These are phyloP conservation scores for Percopsis omiscomaycus DNA, from an alignment of 2,797 vertebrate genomes.

Conservation along the genomic window DNA sequence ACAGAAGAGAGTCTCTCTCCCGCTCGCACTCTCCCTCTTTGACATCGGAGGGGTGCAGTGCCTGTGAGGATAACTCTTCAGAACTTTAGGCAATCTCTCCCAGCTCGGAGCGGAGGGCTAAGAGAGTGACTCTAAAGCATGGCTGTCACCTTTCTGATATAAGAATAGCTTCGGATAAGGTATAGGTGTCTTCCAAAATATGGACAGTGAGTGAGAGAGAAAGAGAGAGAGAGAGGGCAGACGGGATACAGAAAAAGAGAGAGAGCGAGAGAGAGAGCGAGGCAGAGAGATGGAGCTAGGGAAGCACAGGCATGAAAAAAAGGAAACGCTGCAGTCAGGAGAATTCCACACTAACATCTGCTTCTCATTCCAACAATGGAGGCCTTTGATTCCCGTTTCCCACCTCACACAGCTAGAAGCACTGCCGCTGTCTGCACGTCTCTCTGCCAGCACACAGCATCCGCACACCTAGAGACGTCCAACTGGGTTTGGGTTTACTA, in stretches of 20 bases:
- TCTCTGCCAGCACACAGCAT: neutral
- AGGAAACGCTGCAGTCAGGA: slow-evolving; percentile 83
- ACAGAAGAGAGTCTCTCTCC: slow-evolving; percentile 35
- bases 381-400: slow-evolving; percentile 77
- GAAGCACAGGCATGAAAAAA: slow-evolving; percentile 60
- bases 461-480: neutral
- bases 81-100: slow-evolving; percentile 27
- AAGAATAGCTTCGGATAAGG: slow-evolving; percentile 50
- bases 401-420: slow-evolving; percentile 34
- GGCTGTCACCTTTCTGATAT: slow-evolving; percentile 24
- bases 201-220: slow-evolving; percentile 16
- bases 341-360: slow-evolving; percentile 89
- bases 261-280: slow-evolving; percentile 61
- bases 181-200: slow-evolving; percentile 24
- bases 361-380: slow-evolving; percentile 89
- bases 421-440: slow-evolving; percentile 30
- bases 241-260: slow-evolving; percentile 15
- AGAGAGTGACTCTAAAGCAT: slow-evolving; percentile 3
- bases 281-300: slow-evolving; percentile 27
- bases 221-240: slow-evolving; percentile 12
- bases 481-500: too few relatives aligned
- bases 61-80: slow-evolving; percentile 20
- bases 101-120: slow-evolving; percentile 15
- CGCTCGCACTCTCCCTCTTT: slow-evolving; percentile 34
- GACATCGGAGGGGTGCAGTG: slow-evolving; percentile 34